phyloP scores from a whole-genome alignment of 1,140 invertebrate genomes.

The Ectropis grisescens region DNA sequence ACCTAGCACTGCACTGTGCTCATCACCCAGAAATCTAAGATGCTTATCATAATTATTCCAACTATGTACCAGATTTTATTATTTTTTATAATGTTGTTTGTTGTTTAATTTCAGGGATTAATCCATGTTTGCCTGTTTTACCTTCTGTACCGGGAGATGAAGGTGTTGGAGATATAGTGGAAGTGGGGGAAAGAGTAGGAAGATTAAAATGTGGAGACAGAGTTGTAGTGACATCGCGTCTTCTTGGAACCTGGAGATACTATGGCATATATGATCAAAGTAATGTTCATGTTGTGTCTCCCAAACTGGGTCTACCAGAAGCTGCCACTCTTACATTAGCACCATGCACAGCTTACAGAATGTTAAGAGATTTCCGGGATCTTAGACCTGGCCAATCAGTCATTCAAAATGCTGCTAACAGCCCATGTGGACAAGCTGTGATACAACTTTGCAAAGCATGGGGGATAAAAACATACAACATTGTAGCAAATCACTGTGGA shows the following conservation, averaged over 20 bases:
- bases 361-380: slow-evolving; percentile 91
- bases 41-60: too few relatives aligned
- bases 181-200: slow-evolving; percentile 76
- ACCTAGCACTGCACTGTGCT: too few relatives aligned
- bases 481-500: slow-evolving; percentile 84
- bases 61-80: too few relatives aligned
- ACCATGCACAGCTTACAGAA: slow-evolving; percentile 94
- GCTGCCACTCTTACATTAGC: slow-evolving; percentile 92
- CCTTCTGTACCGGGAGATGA: slow-evolving; percentile 91
- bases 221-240: slow-evolving; percentile 80
- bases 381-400: slow-evolving; percentile 78
- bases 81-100: slow-evolving; percentile 6
- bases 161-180: slow-evolving; percentile 88
- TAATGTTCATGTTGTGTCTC: slow-evolving; percentile 77
- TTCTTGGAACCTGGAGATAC: slow-evolving; percentile 89
- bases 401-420: slow-evolving; percentile 97
- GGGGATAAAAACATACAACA: slow-evolving; percentile 85
- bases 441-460: slow-evolving; percentile 87
- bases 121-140: slow-evolving; percentile 83
- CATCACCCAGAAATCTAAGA: too few relatives aligned
- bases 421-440: slow-evolving; percentile 92
- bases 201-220: slow-evolving; percentile 80
- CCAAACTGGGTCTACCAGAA: slow-evolving; percentile 76
- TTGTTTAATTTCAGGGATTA: slow-evolving; percentile 74
- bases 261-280: slow-evolving; percentile 76